A percentile compares a stretch with the other conserved stretches of the same genome.
Conservation (phyloP, 2,888 invertebrate genomes). For the Hypomecis punctinalis region DNA sequence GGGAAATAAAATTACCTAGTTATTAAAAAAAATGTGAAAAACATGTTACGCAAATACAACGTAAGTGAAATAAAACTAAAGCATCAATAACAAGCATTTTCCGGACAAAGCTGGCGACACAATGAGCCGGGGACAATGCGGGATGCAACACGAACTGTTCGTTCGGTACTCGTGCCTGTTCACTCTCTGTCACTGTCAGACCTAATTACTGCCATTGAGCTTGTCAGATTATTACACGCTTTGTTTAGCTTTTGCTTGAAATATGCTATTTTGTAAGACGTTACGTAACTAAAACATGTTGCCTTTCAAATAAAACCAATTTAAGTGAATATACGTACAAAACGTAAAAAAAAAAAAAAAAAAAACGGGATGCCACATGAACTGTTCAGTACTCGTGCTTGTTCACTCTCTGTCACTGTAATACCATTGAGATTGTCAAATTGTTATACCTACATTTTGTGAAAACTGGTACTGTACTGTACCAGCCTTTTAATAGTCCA, state of each 20-base stretch:
- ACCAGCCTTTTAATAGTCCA: too few relatives aligned
- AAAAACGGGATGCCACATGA: too few relatives aligned
- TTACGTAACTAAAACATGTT: too few relatives aligned
- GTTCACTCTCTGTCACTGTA: too few relatives aligned
- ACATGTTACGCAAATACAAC: neutral
- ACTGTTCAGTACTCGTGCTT: too few relatives aligned
- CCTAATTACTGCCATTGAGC: constrained; percentile 81
- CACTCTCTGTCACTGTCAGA: constrained; percentile 76
- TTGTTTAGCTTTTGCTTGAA: constrained; percentile 57
- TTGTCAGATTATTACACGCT: constrained; percentile 81
- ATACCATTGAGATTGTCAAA: too few relatives aligned
- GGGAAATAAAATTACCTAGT: neutral
- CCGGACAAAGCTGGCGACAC: constrained; percentile 65
- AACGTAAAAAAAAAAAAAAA: too few relatives aligned
- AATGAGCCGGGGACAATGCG: constrained; percentile 72
- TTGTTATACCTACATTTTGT: too few relatives aligned
- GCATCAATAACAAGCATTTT: constrained; percentile 63
- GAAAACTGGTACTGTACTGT: too few relatives aligned
- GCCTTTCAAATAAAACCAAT: too few relatives aligned
- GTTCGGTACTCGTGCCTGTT: constrained; percentile 12
- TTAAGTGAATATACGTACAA: too few relatives aligned
- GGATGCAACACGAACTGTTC: constrained; percentile 65
- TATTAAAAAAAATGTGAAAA: neutral
- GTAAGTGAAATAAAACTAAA: constrained; percentile 53
- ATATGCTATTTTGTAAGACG: too few relatives aligned